These are phyloP conservation scores for Dysidea cf. avara DNA, from an alignment of 37 sponge, comb jelly and placozoan genomes.

Conservation along the genomic window DNA sequence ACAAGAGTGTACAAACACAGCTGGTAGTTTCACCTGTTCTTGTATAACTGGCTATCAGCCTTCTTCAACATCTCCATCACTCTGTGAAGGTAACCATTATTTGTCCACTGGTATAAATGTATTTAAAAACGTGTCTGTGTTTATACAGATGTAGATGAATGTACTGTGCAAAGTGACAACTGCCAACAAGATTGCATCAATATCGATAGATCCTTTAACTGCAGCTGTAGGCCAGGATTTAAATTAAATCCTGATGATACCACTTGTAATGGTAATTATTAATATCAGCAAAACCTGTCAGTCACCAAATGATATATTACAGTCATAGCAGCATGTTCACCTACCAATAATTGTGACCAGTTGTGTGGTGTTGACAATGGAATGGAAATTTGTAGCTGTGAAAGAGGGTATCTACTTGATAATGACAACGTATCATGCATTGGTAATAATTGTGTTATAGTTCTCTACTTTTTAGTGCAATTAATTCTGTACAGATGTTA, in stretches of 20 bases:
- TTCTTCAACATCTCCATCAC: background rate
- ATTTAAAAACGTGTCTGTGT: background rate
- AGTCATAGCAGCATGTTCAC: no score
- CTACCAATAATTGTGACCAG: no score
- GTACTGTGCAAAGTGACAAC: constrained; percentile 14
- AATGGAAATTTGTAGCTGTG: no score
- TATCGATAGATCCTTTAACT: constrained; percentile 17
- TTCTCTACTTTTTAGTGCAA: background rate
- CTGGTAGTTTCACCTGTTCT: constrained; percentile 34
- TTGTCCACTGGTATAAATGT: no score
- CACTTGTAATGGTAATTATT: constrained; percentile 40
- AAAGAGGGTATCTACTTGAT: no score
- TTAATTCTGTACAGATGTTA: background rate
- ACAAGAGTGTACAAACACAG: constrained; percentile 52
- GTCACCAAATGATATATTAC: no score
- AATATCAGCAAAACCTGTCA: no score
- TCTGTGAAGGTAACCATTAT: constrained; percentile 41
- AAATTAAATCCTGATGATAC: constrained; percentile 17
- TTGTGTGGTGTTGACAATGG: no score
- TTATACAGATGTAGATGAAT: constrained; percentile 50
- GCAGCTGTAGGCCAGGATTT: constrained; percentile 36
- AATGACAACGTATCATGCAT: no score
- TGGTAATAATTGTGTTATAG: background rate
- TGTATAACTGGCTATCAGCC: constrained; percentile 29
- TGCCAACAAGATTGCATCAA: constrained; percentile 49